phyloP scores from a whole-genome alignment of 2,888 invertebrate genomes.

The Eupithecia tripunctaria region DNA sequence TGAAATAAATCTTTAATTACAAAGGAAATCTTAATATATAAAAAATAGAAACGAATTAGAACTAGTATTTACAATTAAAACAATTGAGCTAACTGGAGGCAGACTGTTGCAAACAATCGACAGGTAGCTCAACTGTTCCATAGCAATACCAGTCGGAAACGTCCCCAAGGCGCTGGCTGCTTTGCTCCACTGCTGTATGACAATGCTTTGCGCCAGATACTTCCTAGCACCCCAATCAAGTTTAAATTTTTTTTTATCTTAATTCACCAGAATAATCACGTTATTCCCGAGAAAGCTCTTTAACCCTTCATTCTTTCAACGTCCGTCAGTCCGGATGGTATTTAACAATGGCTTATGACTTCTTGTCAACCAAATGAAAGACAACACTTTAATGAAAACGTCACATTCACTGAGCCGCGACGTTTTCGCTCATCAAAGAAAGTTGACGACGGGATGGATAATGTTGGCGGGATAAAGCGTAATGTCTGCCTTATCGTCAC shows the following conservation, averaged over 20 bases:
- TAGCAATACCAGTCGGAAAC: too few relatives aligned
- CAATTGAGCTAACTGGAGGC: too few relatives aligned
- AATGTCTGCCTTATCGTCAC: constrained; percentile 14
- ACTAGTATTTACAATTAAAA: too few relatives aligned
- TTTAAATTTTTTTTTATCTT: not conserved
- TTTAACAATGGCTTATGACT: constrained; percentile 64
- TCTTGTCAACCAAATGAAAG: constrained; percentile 60
- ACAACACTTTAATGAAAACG: constrained; percentile 71
- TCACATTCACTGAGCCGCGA: constrained; percentile 57
- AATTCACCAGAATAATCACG: not conserved
- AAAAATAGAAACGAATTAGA: too few relatives aligned
- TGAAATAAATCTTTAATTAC: too few relatives aligned
- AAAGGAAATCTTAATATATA: too few relatives aligned
- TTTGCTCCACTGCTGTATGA: too few relatives aligned
- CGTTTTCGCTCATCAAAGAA: constrained; percentile 58
- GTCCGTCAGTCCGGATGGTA: constrained; percentile 51
- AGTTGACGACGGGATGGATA: constrained; percentile 52
- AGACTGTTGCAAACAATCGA: too few relatives aligned
- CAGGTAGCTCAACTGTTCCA: too few relatives aligned
- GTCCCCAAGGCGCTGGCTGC: too few relatives aligned
- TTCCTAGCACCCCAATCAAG: too few relatives aligned
- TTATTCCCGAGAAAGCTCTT: constrained; percentile 48
- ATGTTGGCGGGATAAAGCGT: constrained; percentile 8
- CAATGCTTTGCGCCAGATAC: too few relatives aligned
- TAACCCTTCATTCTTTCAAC: constrained; percentile 48